These are phyloP conservation scores for Caenorhabditis virilis DNA, from an alignment of 2,888 invertebrate genomes.

Conservation along the genomic window DNA sequence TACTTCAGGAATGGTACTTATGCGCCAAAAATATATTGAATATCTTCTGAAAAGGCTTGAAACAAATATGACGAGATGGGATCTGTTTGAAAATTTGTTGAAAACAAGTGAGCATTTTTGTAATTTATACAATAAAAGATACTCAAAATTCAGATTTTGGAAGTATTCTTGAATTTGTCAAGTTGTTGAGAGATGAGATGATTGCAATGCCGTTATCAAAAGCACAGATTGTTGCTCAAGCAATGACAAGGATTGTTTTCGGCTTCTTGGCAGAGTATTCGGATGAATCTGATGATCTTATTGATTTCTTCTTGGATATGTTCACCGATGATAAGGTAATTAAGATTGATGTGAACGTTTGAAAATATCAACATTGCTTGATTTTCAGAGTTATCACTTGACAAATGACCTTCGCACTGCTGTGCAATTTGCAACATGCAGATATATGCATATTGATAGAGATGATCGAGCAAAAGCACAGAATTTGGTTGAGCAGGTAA, in stretches of 20 bases:
- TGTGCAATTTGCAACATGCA: conserved; percentile 10
- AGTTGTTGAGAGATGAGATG: conserved; percentile 28
- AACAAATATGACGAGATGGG: conserved; percentile 20
- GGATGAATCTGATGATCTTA: conserved; percentile 15
- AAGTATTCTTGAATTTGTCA: conserved; percentile 7
- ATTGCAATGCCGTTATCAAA: conserved; percentile 16
- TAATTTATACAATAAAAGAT: background rate
- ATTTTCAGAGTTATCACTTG: conserved; percentile 17
- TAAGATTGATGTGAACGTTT: background rate
- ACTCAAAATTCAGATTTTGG: conserved; percentile 9
- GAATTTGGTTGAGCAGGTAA: background rate
- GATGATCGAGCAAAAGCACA: background rate
- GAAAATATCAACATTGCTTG: background rate
- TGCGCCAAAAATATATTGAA: conserved; percentile 21
- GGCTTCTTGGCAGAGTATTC: conserved; percentile 10
- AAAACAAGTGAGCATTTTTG: conserved; percentile 4
- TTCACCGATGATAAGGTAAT: conserved; percentile 25
- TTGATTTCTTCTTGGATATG: conserved; percentile 21
- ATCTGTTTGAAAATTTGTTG: conserved; percentile 8
- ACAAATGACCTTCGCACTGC: conserved; percentile 30
- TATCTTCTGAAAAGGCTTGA: conserved; percentile 13
- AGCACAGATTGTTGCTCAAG: conserved; percentile 20
- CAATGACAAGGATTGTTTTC: conserved; percentile 16
- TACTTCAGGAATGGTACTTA: conserved; percentile 5
- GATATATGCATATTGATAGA: background rate